phyloP scores from a whole-genome alignment of 2,113 vertebrate genomes.

The Diphyllodes magnificus region DNA sequence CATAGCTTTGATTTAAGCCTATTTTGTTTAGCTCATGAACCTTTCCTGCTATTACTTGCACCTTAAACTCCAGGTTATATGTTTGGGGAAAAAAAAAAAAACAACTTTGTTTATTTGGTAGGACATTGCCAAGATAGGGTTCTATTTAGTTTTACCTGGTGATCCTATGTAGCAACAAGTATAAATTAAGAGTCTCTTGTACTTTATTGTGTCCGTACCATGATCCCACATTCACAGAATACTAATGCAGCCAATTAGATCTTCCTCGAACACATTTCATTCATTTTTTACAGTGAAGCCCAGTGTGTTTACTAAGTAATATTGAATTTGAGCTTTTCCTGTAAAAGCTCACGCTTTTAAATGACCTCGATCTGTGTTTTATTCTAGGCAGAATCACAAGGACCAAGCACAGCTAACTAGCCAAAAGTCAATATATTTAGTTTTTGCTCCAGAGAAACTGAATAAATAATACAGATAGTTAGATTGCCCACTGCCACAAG shows the following conservation, averaged over 20 bases:
- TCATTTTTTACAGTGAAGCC: background rate
- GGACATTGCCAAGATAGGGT: background rate
- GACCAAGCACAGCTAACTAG: background rate
- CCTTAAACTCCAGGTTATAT: background rate
- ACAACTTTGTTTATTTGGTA: background rate
- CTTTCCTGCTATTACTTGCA: background rate
- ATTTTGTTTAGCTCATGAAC: background rate
- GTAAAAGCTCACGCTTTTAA: background rate
- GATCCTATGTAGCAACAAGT: background rate
- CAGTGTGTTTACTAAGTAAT: background rate
- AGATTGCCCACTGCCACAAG: background rate
- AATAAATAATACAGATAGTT: slow-evolving; percentile 20
- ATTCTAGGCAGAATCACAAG: background rate
- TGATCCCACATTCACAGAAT: background rate
- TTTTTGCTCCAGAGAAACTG: background rate
- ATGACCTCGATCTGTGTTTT: background rate
- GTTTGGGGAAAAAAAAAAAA: background rate
- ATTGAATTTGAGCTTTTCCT: background rate
- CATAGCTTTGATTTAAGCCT: background rate
- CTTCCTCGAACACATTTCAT: background rate
- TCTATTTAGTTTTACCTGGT: background rate
- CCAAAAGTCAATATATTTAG: slow-evolving; percentile 21
- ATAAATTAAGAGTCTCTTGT: background rate
- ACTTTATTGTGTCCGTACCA: background rate
- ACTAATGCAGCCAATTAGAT: background rate